Percentiles rank a stretch among this genome's conserved stretches.
These are phyloP conservation scores for Drosophila navojoa DNA, from an alignment of 1,140 invertebrate genomes.

Conservation along the genomic window DNA sequence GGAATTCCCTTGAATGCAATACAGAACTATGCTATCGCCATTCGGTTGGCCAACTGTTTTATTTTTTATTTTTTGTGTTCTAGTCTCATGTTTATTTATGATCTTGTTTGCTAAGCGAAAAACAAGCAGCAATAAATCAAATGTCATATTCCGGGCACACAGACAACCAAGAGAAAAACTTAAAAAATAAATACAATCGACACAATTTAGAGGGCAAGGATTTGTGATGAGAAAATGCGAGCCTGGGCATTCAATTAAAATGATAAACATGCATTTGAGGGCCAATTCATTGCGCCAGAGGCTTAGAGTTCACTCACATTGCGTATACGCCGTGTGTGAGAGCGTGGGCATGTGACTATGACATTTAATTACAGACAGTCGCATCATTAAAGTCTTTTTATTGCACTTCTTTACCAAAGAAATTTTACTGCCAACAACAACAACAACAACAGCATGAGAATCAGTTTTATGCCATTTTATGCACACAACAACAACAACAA, in stretches of 20 bases:
- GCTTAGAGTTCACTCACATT: slow-evolving; percentile 68
- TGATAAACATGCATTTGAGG: slow-evolving; percentile 60
- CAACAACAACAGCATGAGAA: slow-evolving; percentile 37
- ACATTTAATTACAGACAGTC: slow-evolving; percentile 74
- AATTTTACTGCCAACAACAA: slow-evolving; percentile 62
- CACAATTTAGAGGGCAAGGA: slow-evolving; percentile 11
- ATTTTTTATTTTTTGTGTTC: slow-evolving; percentile 41
- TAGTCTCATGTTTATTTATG: slow-evolving; percentile 62
- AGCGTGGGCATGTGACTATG: slow-evolving; percentile 38
- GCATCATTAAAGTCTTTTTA: slow-evolving; percentile 77
- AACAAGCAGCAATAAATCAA: slow-evolving; percentile 70
- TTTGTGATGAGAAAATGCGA: slow-evolving; percentile 11
- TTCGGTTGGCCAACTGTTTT: slow-evolving; percentile 12
- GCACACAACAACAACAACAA: slow-evolving; percentile 35
- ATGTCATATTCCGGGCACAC: slow-evolving; percentile 40
- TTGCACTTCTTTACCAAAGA: slow-evolving; percentile 70
- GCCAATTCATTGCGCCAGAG: slow-evolving; percentile 28
- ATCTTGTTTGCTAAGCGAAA: slow-evolving; percentile 62
- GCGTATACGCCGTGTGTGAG: slow-evolving; percentile 55
- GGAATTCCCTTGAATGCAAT: slow-evolving; percentile 6
- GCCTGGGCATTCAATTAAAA: slow-evolving; percentile 59
- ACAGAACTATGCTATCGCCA: slow-evolving; percentile 24
- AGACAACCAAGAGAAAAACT: slow-evolving; percentile 16
- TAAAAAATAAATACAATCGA: not conserved
- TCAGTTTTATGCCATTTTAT: slow-evolving; percentile 66